Evolutionary conservation across 2,113 vertebrate genomes (phyloP).

Genomic region (Phocoena sinus): DNA sequence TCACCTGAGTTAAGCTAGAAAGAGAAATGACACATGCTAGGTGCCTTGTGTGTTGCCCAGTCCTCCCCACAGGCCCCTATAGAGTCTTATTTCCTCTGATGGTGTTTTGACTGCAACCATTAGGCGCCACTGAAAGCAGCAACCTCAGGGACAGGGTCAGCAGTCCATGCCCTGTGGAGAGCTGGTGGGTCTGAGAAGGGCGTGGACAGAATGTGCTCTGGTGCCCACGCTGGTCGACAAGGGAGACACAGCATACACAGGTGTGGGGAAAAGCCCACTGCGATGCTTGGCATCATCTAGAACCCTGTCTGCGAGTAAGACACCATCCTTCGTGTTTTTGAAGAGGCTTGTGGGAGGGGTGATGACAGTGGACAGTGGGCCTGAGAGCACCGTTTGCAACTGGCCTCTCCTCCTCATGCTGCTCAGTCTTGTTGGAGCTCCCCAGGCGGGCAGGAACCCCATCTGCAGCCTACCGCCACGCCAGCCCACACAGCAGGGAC

Average conservation of each 20-base stretch:
- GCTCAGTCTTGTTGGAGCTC: neutral
- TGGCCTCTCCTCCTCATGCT: neutral
- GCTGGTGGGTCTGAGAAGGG: neutral
- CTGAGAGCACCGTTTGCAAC: neutral
- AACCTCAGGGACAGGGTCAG: neutral
- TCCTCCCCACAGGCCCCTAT: neutral
- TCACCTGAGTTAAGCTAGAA: conserved; percentile 96
- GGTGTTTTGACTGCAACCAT: neutral
- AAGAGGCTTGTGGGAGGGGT: neutral
- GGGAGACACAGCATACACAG: neutral
- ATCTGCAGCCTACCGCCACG: fast-evolving
- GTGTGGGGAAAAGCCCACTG: neutral
- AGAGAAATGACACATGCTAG: conserved; percentile 43
- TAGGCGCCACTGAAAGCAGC: neutral
- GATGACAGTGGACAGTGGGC: neutral
- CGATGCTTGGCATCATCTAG: neutral
- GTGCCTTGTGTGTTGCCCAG: fast-evolving
- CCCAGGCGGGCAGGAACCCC: neutral
- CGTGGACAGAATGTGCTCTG: fast-evolving
- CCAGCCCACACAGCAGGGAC: neutral
- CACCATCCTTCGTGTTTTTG: neutral
- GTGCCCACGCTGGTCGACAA: fast-evolving
- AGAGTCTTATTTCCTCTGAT: neutral
- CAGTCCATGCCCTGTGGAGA: neutral
- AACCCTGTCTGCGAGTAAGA: neutral